Evolutionary conservation across 2,797 vertebrate genomes (phyloP).

Genomic region (Phyllotis vaccarum): DNA sequence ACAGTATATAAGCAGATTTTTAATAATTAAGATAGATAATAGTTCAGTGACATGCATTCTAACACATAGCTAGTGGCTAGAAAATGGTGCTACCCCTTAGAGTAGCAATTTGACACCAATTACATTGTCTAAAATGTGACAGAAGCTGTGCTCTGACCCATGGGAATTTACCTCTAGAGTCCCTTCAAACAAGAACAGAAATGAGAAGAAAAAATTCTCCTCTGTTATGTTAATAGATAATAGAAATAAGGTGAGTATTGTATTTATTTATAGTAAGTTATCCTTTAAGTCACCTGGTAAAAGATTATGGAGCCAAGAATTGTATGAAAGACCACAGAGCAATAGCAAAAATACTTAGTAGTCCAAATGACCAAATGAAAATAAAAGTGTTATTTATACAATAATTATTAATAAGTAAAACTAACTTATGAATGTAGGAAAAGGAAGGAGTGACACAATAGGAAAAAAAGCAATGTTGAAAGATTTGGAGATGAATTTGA

Average conservation of each 20-base stretch:
- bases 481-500: not conserved
- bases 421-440: not conserved
- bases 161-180: not conserved
- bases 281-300: not conserved
- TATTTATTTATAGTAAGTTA: not conserved
- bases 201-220: not conserved
- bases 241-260: not conserved
- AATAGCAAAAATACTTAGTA: not conserved
- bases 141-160: not conserved
- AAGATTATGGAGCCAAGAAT: not conserved
- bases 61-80: not conserved
- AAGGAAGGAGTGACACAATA: fast-evolving
- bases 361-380: not conserved
- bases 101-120: not conserved
- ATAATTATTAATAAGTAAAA: not conserved
- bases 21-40: not conserved
- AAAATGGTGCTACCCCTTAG: not conserved
- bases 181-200: not conserved
- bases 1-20: not conserved
- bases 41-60: not conserved
- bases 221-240: not conserved
- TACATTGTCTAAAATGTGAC: not conserved
- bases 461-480: not conserved
- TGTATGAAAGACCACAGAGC: not conserved
- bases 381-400: not conserved